Evolutionary conservation across 2,888 invertebrate species (phyloP), one percentile per base, ranked within the genome.

Genomic region (Psylliodes chrysocephalus): DNA sequence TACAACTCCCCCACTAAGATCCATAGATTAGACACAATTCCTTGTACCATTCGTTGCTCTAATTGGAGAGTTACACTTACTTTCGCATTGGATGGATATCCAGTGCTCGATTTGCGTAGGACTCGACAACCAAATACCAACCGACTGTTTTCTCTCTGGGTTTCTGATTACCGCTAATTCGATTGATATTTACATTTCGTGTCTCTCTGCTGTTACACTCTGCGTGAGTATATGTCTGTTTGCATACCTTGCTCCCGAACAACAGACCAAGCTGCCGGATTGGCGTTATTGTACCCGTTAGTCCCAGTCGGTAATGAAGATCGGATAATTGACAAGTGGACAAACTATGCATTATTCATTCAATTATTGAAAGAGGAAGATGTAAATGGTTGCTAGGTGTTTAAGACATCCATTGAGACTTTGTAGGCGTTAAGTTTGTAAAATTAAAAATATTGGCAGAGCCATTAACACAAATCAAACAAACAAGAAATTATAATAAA

Each of bases 321-420:
- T 57, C 35, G 52, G 47, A 56, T 63, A 63, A 57, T 63, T 59
- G 63, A 63, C 63, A 53, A 53, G 53, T 53, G 40, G 57, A 57
- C 38, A 59, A 63, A 59, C 63, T 53, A 63, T 63, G 57, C 53
- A 63, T 63, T 63, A 63, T 63, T 63, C 63, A 63, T 53, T 17
- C 38, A 55, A 46, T 55, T 30, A 55, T 46, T 44, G 55, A 14
- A 55, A 55, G 3, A 35, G 35, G 33, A n/a, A 33, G 33, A 8
- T n/a, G 12, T 3, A 35, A 35, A 14, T 35, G 12, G 35, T 1
- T 12, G 12, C 14, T 3, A 14, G 22, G 2, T 14, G 35, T 35
- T 35, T 35, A 35, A 35, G n/a, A 35, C 12, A 2, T 30, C 30
- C 1, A 6, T 30, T 30, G 8, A 8, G 30, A 2, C 10, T 8